Conservation (phyloP, 2,888 invertebrate genomes). For the Dynastes tityus region DNA sequence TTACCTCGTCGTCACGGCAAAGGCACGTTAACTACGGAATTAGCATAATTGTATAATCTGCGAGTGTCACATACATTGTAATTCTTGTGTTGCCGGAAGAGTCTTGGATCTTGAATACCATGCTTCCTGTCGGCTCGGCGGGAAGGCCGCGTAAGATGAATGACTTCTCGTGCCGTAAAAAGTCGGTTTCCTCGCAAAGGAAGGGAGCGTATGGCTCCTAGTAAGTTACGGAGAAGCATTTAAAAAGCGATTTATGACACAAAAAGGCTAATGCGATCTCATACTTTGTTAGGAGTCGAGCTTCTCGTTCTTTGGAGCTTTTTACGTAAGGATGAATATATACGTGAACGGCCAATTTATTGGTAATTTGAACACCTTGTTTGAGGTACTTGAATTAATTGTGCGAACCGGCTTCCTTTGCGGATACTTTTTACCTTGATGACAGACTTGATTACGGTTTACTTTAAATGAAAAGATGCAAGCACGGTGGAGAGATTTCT, state of each 20-base stretch:
- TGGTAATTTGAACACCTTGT: no score
- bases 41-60: constrained; percentile 46
- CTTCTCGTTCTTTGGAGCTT: no score
- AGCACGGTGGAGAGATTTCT: no score
- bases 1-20: not conserved
- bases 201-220: constrained; percentile 33
- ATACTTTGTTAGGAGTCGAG: constrained; percentile 39
- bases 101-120: constrained; percentile 58
- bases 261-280: constrained; percentile 60
- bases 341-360: no score
- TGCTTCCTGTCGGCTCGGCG: constrained; percentile 61
- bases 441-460: no score
- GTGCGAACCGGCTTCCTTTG: no score
- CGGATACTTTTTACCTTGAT: no score
- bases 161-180: constrained; percentile 60
- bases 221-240: constrained; percentile 60
- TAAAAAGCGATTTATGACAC: constrained; percentile 63
- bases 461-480: no score
- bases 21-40: constrained; percentile 33
- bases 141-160: constrained; percentile 59
- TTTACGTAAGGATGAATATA: no score
- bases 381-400: no score
- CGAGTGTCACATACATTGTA: constrained; percentile 44
- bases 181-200: constrained; percentile 34
- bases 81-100: constrained; percentile 57